Evolutionary conservation across 2,888 invertebrate genomes (phyloP).

Genomic region (Empis livida): DNA sequence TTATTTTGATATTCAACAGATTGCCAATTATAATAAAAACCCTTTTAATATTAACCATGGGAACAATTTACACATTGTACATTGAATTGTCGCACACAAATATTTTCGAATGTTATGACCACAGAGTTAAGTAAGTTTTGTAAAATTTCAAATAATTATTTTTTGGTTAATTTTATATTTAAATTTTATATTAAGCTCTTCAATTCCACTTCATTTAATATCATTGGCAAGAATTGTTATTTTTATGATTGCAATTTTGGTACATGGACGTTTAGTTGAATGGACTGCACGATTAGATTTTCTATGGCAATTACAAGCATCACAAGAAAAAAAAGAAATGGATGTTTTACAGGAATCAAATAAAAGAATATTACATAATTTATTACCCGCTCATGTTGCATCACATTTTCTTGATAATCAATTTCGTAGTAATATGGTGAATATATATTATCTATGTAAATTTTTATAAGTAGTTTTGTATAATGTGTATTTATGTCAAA

Average conservation of each 20-base stretch:
- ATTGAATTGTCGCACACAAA: constrained; percentile 69
- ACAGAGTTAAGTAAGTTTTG: constrained; percentile 53
- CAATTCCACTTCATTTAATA: constrained; percentile 65
- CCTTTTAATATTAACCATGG: constrained; percentile 61
- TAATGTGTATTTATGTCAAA: too few species aligned
- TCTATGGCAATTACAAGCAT: constrained; percentile 72
- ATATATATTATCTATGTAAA: constrained; percentile 16
- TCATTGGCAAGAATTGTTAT: constrained; percentile 69
- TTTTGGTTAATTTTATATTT: constrained; percentile 21
- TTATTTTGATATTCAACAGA: constrained; percentile 22
- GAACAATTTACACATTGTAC: constrained; percentile 63
- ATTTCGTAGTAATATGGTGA: constrained; percentile 75
- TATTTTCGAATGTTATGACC: constrained; percentile 72
- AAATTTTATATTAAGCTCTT: too few species aligned
- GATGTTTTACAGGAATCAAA: constrained; percentile 85
- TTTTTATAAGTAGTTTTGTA: too few species aligned
- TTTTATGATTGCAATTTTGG: constrained; percentile 67
- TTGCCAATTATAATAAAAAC: constrained; percentile 75
- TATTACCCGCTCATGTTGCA: constrained; percentile 83
- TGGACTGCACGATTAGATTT: constrained; percentile 81
- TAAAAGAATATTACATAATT: constrained; percentile 74
- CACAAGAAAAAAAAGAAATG: constrained; percentile 87
- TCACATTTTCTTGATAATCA: constrained; percentile 84
- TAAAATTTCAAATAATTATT: background rate
- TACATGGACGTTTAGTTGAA: constrained; percentile 74